Base-by-base conservation (phyloP, 1,140 invertebrate species). In the Solenopsis fugax region DNA sequence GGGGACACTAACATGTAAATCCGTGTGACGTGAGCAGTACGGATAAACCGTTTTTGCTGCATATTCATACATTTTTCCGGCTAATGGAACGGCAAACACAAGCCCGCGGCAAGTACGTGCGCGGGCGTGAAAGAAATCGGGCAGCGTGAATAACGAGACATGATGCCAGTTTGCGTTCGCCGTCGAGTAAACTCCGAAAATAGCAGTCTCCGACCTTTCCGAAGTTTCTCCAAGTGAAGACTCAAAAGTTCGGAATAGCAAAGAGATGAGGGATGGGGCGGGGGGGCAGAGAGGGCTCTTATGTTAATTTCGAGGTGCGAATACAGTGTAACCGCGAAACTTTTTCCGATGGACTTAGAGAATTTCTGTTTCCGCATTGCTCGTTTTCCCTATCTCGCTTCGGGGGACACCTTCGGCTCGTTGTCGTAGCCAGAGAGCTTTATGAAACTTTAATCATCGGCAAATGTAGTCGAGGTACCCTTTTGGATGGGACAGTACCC, bases 231-330 rank as follows among this genome's bases (percentile, higher is more conserved):
- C 60, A 18, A 9, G 21, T 24, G 16, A n/a, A 37, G 56, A 45
- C 18, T 58, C 29, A 64, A 29, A 29, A 50, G 54, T 85, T 76
- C 24, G 24, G 29, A 41, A 13, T 52, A 13, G 41, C 34, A 5
- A 73, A 69, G 45, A n/a, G 41, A 41, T 29, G 29, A 29, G 29
- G 29, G 41, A 24, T 1, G n/a, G 7, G n/a, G n/a, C 6, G 1
- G 54, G 56, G 1, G 21, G 56, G 3, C 4, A 41, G 54, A 21
- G 29, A 65, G 50, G 18, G 41, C 52, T 85, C 67, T 90, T 88
- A 90, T 90, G 89, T 90, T 90, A 90, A 90, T 90, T 90, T 82
- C 10, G 58, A 45, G 73, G 24, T 18, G 85, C 84, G 48, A 86
- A 80, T 85, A 45, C 21, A 13, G 24, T 58, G n/a, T 34, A 54